These are phyloP conservation scores for Eupithecia dodoneata DNA, from an alignment of 2,888 invertebrate species.

Conservation along the genomic window DNA sequence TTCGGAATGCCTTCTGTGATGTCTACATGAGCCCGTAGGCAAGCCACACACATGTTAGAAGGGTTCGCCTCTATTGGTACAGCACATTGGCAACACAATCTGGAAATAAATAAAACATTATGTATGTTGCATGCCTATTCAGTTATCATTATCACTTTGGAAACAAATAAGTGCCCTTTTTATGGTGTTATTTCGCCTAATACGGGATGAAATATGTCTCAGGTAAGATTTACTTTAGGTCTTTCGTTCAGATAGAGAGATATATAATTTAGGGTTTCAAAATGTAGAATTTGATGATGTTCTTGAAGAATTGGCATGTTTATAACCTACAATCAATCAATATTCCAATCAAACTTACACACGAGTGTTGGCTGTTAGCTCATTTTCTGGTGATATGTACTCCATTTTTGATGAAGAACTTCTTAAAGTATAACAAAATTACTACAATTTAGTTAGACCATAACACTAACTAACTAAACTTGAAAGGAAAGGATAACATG, in stretches of 20 bases:
- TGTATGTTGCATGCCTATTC: not conserved
- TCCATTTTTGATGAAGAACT: slow-evolving; percentile 61
- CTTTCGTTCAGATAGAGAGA: not conserved
- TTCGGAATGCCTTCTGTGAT: slow-evolving; percentile 98
- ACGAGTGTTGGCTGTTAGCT: slow-evolving; percentile 59
- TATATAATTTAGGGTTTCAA: not conserved
- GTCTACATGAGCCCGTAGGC: slow-evolving; percentile 95
- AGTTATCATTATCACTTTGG: not conserved
- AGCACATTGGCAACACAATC: slow-evolving; percentile 98
- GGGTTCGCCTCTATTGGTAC: slow-evolving; percentile 96
- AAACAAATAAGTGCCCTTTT: not conserved
- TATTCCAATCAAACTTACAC: slow-evolving; percentile 64
- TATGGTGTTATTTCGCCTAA: not conserved
- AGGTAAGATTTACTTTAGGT: not conserved
- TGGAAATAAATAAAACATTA: slow-evolving; percentile 57
- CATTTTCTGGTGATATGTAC: slow-evolving; percentile 69
- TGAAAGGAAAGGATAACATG: too few relatives aligned
- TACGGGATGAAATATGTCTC: not conserved
- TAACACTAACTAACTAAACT: too few relatives aligned
- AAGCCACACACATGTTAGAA: slow-evolving; percentile 98
- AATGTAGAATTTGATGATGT: not conserved
- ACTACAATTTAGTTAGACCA: too few relatives aligned
- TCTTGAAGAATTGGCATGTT: slow-evolving; percentile 15
- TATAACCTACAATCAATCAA: slow-evolving; percentile 49
- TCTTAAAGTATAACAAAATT: too few relatives aligned